Base-by-base conservation (phyloP, 2,113 vertebrate species). In the Odobenus rosmarus region DNA sequence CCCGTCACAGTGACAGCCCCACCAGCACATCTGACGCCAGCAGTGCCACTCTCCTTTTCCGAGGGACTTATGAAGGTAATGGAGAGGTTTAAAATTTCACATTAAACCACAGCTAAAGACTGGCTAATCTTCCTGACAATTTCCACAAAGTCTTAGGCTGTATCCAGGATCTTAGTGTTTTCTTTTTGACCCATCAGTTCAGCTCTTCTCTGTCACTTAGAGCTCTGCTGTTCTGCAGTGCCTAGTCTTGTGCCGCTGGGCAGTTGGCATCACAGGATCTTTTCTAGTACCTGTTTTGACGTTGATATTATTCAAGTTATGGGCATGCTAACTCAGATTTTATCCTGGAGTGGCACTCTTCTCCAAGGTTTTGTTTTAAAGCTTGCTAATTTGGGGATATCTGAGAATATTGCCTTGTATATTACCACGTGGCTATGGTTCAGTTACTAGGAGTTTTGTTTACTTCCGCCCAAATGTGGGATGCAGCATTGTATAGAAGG, bases 11-110 rank as follows among this genome's bases (percentile, higher is more conserved):
- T 99, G 97, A 98, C 99, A 61, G 98, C 99, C 36, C 98, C 99
- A 4, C 98, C 99, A 71, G 99, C 99, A 61, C 99, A 99, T 95
- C 97, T 99, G 96, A 98, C 99, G 11, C 99, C 99, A 55, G 99
- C 99, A 31, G 99, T 99, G 96, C 99, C 99, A 4, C 98, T 99
- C 49, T 98, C 99, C 39, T 99, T 99, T 96, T 98, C 99, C 0
- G 99, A 99, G 2, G 99, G 99, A n/a, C 99, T 99, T 61, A 99
- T 99, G 98, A 99, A 99, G 99, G 99, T 99, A 99, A 98, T 0
- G 9, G 90, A 71, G 51, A 90, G 28, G 46, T 8, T 95, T 36
- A 8, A 83, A 1, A 0, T 28, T 69, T 84, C 8, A 10, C 7
- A 2, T 0, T 91, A 31, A 96, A 46, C 62, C 61, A 7, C 33